Evolutionary conservation across 2,797 vertebrate genomes (phyloP), one percentile per base, ranked within the genome.

Genomic region (Chaenodraco wilsoni): DNA sequence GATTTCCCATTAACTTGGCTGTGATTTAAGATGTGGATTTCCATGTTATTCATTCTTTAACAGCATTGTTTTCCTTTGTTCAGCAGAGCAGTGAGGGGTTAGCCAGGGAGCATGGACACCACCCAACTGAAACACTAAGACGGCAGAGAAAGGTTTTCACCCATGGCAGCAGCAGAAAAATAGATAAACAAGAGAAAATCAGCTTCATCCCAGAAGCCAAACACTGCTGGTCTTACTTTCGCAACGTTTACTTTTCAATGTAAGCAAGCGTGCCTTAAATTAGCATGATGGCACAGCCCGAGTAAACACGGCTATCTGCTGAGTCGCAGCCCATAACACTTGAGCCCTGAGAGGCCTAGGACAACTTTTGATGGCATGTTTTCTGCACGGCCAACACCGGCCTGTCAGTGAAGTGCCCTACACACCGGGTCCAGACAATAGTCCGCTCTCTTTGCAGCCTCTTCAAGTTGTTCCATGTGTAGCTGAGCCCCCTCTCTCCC

Each of bases 1-100:
- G 82, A 82, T 81, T 90, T 84, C 82, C 89, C 69, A 78, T 86
- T 79, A 82, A 82, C 82, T 75, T 64, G 64, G 69, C 71, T 56
- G 23, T 51, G 79, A 80, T 89, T 92, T 85, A 87, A 72, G 77
- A 78, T 69, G 55, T 64, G 66, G 54, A 79, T 54, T 45, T 87
- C 75, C 67, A 57, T 82, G 86, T 89, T 86, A 84, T 87, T 91
- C 87, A 87, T 90, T 92, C 76, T 74, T 82, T 23, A 87, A 83
- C 79, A 76, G 84, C 85, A 87, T 84, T 93, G 88, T 91, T 92
- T 90, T 88, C 76, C 67, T 84, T 81, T 85, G 88, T 87, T 91
- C 79, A 77, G 73, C 83, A 23, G 86, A 79, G 85, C 86, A 81
- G 72, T 3, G 75, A 83, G 74, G 65, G 91, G 90, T 91, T 70